Evolutionary conservation across 2,113 vertebrate genomes (phyloP).

Genomic region (Boleophthalmus pectinirostris): DNA sequence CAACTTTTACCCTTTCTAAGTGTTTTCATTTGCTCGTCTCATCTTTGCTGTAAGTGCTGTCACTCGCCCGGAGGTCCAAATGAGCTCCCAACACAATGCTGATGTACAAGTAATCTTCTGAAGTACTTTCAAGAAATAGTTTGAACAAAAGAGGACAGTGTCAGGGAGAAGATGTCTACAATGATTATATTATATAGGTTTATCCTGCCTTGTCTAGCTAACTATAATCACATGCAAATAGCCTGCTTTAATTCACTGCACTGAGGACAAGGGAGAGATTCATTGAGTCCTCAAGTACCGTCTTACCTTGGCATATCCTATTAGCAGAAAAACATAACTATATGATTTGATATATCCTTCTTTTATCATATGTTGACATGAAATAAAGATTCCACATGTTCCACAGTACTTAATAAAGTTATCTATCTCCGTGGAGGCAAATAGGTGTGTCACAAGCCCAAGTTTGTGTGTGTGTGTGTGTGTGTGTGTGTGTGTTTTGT

Average conservation of each 20-base stretch:
- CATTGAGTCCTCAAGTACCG: too few relatives aligned
- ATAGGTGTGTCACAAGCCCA: too few relatives aligned
- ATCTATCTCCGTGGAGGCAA: too few relatives aligned
- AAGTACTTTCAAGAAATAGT: constrained; percentile 4
- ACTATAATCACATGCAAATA: constrained; percentile 67
- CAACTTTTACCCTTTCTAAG: constrained; percentile 1
- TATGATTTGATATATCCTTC: too few relatives aligned
- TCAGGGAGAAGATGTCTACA: background rate
- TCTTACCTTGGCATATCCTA: too few relatives aligned
- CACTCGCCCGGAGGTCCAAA: constrained; percentile 2
- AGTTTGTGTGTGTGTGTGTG: too few relatives aligned
- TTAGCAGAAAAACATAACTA: too few relatives aligned
- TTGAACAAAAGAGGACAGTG: constrained; percentile 30
- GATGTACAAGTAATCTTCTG: background rate
- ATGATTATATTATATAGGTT: constrained; percentile 25
- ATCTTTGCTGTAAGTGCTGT: background rate
- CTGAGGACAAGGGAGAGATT: constrained; percentile 51
- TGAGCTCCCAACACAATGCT: constrained; percentile 4
- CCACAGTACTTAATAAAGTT: too few relatives aligned
- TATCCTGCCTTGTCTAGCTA: constrained; percentile 34
- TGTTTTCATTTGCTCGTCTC: background rate
- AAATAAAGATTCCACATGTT: too few relatives aligned
- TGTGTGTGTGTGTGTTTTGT: too few relatives aligned
- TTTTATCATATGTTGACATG: too few relatives aligned
- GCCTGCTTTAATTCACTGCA: constrained; percentile 60